phyloP scores from a whole-genome alignment of 2,888 invertebrate species.

The Cynaeus angustus region DNA sequence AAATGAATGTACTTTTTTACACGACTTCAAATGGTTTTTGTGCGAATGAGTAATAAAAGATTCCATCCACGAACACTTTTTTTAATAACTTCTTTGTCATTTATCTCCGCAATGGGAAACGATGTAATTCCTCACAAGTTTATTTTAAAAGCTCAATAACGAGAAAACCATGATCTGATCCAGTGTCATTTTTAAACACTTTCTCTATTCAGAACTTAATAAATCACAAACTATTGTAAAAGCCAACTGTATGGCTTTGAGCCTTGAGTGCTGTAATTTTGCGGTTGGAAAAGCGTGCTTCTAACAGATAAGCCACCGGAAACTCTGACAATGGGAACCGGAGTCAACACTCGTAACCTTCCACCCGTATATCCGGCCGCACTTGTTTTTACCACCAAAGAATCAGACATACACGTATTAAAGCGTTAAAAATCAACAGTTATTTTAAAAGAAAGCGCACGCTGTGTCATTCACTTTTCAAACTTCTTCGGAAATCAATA shows the following conservation, averaged over 20 bases:
- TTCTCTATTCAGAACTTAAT: too few relatives aligned
- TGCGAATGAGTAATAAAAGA: too few relatives aligned
- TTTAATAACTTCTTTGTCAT: too few relatives aligned
- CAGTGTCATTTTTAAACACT: too few relatives aligned
- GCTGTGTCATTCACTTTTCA: neutral
- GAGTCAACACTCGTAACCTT: constrained; percentile 63
- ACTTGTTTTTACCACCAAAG: constrained; percentile 36
- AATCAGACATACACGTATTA: constrained; percentile 9
- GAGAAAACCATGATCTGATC: too few relatives aligned
- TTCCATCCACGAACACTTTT: too few relatives aligned
- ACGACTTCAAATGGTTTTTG: too few relatives aligned
- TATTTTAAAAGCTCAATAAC: too few relatives aligned
- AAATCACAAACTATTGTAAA: too few relatives aligned
- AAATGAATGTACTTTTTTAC: too few relatives aligned
- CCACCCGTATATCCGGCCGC: constrained; percentile 68
- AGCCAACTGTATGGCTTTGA: too few relatives aligned
- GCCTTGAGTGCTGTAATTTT: constrained; percentile 29
- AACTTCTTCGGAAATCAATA: constrained; percentile 10
- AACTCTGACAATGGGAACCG: constrained; percentile 60
- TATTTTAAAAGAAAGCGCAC: constrained; percentile 7
- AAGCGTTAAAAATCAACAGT: constrained; percentile 20
- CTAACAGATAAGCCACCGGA: constrained; percentile 57
- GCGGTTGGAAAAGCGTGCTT: constrained; percentile 35
- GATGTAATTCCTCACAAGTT: neutral
- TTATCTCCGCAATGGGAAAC: neutral